Base-by-base conservation (phyloP, 1,140 invertebrate species). In the Drosophila setifemur region DNA sequence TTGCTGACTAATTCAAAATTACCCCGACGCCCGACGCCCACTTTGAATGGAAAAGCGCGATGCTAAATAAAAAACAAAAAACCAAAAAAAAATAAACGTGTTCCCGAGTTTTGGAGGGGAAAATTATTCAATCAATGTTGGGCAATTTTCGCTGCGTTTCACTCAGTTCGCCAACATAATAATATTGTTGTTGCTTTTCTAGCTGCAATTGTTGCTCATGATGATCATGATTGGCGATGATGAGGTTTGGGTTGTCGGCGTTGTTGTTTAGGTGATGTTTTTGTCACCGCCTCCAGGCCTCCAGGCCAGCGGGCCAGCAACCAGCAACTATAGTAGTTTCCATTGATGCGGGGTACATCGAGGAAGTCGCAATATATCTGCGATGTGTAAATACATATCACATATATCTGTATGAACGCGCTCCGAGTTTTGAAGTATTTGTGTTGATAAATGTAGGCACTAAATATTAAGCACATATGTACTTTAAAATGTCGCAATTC, bases 71-170 rank as follows among this genome's bases (percentile, higher is more conserved):
- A 37, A 9, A 1, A 39, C 19, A 16, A 39, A 19, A 2, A n/a
- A 2, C 55, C 58, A 39, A 26, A 16, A 39, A 19, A 2, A n/a
- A 2, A 60, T 58, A 58, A 61, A 60, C 57, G 39, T 64, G 60
- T 63, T 33, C 43, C 33, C 21, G 35, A 72, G 29, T 64, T 64
- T 64, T 64, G 29, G 66, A 47, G 48, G 54, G 70, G 57, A 47
- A 85, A 72, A 85, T 85, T 85, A 85, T 85, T 85, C 81, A 85
- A 86, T 85, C 79, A 85, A 75, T 75, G 79, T 79, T 85, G 75
- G 52, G 58, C 79, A 86, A 86, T 79, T 86, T 85, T 69, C 43
- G 29, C 67, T 47, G n/a, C n/a, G n/a, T 71, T 82, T 61, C 54
- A 45, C 50, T 54, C 39, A n/a, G n/a, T 39, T 31, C 55, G 49